Conservation (phyloP, 2,113 vertebrate species). For the Fulmarus glacialis region DNA sequence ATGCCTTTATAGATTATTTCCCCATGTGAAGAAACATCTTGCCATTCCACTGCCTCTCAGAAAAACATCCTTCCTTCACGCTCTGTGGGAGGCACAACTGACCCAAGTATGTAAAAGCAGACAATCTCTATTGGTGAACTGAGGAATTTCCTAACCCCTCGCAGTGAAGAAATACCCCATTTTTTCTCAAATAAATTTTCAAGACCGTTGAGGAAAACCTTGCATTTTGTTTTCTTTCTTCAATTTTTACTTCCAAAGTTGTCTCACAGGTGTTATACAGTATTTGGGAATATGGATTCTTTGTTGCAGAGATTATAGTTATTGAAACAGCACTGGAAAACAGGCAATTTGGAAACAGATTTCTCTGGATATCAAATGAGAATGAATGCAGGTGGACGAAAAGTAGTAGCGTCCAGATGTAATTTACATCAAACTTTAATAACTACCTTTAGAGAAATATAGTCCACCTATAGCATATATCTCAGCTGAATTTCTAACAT, state of each 20-base stretch:
- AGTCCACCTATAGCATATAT: background rate
- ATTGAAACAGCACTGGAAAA: background rate
- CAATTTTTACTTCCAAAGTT: background rate
- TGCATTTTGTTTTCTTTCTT: background rate
- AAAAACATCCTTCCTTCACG: background rate
- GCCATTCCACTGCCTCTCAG: background rate
- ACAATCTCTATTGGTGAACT: background rate
- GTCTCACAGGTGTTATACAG: background rate
- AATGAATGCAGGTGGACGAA: background rate
- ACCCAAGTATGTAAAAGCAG: background rate
- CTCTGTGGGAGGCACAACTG: background rate
- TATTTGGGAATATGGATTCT: background rate
- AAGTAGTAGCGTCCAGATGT: background rate
- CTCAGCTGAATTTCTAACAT: background rate
- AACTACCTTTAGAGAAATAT: background rate
- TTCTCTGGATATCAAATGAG: background rate
- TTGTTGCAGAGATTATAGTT: background rate
- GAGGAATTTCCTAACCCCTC: background rate
- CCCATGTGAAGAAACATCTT: background rate
- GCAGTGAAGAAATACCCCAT: background rate
- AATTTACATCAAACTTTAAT: background rate
- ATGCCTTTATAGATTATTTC: background rate
- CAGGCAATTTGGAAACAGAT: background rate
- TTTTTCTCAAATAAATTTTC: background rate
- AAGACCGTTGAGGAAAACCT: background rate